Evolutionary conservation across 2,888 invertebrate genomes (phyloP).

Genomic region (Proisotoma minuta): DNA sequence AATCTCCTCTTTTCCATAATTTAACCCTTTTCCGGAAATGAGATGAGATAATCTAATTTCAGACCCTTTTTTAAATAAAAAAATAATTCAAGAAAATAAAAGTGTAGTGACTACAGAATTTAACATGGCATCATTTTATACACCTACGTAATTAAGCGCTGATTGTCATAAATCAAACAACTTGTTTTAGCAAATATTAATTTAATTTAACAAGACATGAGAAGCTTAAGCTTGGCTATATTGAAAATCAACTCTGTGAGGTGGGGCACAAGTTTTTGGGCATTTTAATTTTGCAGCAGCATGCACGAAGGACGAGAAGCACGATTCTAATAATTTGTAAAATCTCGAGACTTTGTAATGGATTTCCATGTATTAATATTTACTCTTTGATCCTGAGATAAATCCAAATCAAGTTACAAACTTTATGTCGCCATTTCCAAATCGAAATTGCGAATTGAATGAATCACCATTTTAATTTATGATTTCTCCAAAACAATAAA

Average conservation of each 20-base stretch:
- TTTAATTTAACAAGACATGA: neutral
- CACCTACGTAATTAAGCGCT: no score
- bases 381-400: neutral
- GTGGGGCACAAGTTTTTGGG: neutral
- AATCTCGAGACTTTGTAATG: neutral
- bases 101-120: neutral
- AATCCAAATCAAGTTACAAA: neutral
- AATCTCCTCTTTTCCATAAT: neutral
- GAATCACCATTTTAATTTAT: no score
- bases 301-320: neutral
- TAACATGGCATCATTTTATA: no score
- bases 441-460: no score
- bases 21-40: no score
- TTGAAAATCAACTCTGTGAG: no score
- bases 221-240: neutral
- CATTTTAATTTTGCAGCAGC: neutral
- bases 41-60: neutral
- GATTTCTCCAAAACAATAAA: no score
- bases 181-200: slow-evolving; percentile 4
- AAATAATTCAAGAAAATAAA: neutral
- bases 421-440: neutral
- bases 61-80: neutral
- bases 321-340: slow-evolving; percentile 4
- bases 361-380: neutral
- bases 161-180: neutral